Base-by-base conservation (phyloP, 2,888 invertebrate genomes). In the Drosophila helvetica region DNA sequence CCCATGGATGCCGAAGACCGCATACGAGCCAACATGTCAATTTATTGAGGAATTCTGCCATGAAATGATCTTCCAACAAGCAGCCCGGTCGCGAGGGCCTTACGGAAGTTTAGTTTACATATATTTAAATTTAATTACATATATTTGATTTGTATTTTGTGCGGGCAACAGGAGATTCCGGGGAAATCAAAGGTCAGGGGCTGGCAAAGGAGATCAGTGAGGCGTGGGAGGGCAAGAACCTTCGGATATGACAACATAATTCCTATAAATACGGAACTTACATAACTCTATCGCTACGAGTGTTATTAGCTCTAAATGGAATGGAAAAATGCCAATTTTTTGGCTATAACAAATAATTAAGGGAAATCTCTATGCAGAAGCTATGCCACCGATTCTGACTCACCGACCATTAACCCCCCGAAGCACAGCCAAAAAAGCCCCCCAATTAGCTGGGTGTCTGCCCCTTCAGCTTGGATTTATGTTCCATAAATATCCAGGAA, bases 41-140 rank as follows among this genome's bases (percentile, higher is more conserved):
- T 88, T 86, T 85, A 60, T 68, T 42, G 56, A 70, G 68, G 63
- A 84, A 80, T 84, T 88, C 84, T 75, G 61, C 58, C 81, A 79
- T 86, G 77, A 86, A 85, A 79, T 78, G 62, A 74, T 66, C 45
- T 18, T 10, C 33, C 25, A 45, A 38, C 18, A 38, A 51, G 46
- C 59, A 59, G 18, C 43, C 18, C 12, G 30, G 45, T n/a, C 22
- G 27, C 53, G 60, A 46, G 60, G 60, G 60, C 22, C 25, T 48
- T 50, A 43, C 68, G 66, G 66, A 66, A 66, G 68, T 67, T 56
- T 33, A 25, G 27, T 38, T 38, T 25, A 18, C 42, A 67, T 67
- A 18, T 47, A 67, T 67, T 53, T 27, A 45, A 61, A 61, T 70
- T 45, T 27, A 38, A 12, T n/a, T 27, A 19, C 55, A 66, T 66